Evolutionary conservation across 30 jellyfish, hydroid and myxozoan species (phyloP).

Genomic region (Hydractinia echinata): DNA sequence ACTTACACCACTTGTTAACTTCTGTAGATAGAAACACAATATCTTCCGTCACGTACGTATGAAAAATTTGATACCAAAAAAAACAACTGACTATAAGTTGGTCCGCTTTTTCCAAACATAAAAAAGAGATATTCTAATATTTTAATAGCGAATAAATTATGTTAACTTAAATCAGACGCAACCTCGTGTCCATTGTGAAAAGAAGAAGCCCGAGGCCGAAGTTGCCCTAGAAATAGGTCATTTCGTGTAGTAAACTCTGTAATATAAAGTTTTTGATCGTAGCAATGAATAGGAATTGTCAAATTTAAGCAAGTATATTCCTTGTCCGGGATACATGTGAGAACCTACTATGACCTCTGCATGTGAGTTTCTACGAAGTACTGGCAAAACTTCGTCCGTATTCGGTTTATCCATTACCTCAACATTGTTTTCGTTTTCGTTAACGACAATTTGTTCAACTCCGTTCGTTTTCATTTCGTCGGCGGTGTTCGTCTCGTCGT

Average conservation of each 20-base stretch:
- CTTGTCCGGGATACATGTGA: conserved; percentile 97
- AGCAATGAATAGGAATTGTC: conserved; percentile 91
- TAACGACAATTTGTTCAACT: conserved; percentile 39
- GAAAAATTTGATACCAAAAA: too few species aligned
- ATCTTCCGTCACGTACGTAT: too few species aligned
- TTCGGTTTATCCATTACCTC: conserved; percentile 41
- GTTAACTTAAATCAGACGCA: too few species aligned
- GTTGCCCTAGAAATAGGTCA: neutral
- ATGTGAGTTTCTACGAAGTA: conserved; percentile 88
- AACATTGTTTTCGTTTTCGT: conserved; percentile 32
- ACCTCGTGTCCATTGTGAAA: too few species aligned
- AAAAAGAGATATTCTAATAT: too few species aligned
- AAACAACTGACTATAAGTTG: too few species aligned
- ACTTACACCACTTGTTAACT: too few species aligned
- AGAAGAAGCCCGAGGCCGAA: too few species aligned
- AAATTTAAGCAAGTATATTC: conserved; percentile 76
- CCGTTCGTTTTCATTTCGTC: neutral
- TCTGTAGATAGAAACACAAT: too few species aligned
- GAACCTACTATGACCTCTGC: conserved; percentile 93
- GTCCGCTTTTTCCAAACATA: too few species aligned
- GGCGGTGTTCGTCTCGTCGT: conserved; percentile 8
- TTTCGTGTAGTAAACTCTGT: conserved; percentile 90
- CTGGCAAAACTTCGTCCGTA: conserved; percentile 82
- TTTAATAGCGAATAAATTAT: too few species aligned
- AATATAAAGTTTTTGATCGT: conserved; percentile 83